Conservation (phyloP, 2,797 vertebrate species). For the Margarornis squamiger region DNA sequence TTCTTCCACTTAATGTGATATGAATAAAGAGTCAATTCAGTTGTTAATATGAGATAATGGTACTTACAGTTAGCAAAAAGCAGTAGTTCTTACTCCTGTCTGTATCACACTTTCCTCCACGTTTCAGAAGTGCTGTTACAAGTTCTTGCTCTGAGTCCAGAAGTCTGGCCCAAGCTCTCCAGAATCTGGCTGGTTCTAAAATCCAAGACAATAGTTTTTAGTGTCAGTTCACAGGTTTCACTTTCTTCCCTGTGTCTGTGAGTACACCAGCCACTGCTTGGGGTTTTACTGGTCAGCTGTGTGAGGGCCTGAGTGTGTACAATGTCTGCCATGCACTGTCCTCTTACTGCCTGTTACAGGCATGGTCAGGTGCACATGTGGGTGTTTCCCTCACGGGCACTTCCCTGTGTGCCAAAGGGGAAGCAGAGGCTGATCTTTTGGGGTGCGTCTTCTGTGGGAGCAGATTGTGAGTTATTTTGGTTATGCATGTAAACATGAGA, state of each 20-base stretch:
- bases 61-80: slow-evolving; percentile 28
- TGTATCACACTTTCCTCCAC: background rate
- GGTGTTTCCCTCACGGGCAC: background rate
- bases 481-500: slow-evolving; percentile 17
- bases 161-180: background rate
- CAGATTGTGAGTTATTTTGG: background rate
- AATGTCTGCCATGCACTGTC: background rate
- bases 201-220: background rate
- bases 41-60: background rate
- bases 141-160: background rate
- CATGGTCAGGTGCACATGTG: background rate
- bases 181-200: background rate
- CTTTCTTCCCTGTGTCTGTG: background rate
- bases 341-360: background rate
- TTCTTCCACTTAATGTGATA: slow-evolving; percentile 45
- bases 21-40: slow-evolving; percentile 39
- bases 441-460: background rate
- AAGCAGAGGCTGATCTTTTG: background rate
- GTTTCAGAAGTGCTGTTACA: background rate
- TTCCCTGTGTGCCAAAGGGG: background rate
- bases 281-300: background rate
- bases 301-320: background rate
- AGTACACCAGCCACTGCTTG: background rate
- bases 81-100: background rate
- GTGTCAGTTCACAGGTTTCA: background rate